These are phyloP conservation scores for Anguilla marmorata DNA, from an alignment of 2,797 vertebrate species.

Conservation along the genomic window DNA sequence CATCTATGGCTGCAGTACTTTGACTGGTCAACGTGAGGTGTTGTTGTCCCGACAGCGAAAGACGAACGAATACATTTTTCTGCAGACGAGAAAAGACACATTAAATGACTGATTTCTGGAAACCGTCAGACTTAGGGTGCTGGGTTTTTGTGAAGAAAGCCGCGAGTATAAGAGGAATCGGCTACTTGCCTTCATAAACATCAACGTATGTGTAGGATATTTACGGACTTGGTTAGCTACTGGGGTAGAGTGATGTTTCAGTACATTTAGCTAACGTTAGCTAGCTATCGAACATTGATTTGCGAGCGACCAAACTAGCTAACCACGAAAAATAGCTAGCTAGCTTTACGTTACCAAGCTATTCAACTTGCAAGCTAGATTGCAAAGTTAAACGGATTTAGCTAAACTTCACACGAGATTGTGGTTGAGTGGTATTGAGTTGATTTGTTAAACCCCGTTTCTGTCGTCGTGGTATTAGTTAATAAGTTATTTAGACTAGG, in stretches of 20 bases:
- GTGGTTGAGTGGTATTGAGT: conserved; percentile 24
- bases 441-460: conserved; percentile 23
- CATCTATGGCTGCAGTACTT: background rate
- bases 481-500: background rate
- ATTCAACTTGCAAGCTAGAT: background rate
- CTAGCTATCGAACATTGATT: background rate
- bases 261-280: conserved; percentile 7
- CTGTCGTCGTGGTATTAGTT: background rate
- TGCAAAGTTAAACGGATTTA: background rate
- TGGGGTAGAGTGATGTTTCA: conserved; percentile 11
- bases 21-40: background rate
- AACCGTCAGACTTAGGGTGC: background rate
- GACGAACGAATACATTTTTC: background rate
- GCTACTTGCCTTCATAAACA: no score
- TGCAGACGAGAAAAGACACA: background rate
- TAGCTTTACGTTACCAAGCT: background rate
- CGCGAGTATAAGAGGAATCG: background rate
- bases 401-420: conserved; percentile 28
- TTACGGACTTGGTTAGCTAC: background rate
- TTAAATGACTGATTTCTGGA: conserved; percentile 14
- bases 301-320: background rate
- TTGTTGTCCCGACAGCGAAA: background rate
- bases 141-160: conserved; percentile 6
- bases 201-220: background rate
- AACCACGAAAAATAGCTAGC: background rate